Conservation (phyloP, 1,140 invertebrate genomes). For the Drosophila mojavensis region DNA sequence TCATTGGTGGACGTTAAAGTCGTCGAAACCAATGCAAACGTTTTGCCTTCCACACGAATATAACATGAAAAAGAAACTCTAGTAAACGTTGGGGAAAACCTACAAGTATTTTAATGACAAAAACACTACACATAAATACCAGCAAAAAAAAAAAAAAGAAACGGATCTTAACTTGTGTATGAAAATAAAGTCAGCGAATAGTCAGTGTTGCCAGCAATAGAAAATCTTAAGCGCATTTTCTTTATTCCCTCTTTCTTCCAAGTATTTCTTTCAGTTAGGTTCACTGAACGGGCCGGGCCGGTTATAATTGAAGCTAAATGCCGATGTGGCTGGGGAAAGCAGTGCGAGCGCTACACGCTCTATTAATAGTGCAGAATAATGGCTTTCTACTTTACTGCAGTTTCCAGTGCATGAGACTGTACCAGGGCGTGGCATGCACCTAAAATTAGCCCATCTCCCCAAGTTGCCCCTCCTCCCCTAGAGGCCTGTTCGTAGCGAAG, state of each 20-base stretch:
- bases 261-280: slow-evolving; percentile 39
- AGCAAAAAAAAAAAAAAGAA: slow-evolving; percentile 27
- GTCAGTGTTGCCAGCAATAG: slow-evolving; percentile 58
- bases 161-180: slow-evolving; percentile 52
- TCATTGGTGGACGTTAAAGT: slow-evolving; percentile 54
- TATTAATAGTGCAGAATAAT: slow-evolving; percentile 50
- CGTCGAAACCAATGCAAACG: slow-evolving; percentile 68
- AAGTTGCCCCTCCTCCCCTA: neutral
- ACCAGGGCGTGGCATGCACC: slow-evolving; percentile 35
- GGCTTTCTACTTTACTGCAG: slow-evolving; percentile 54
- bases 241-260: slow-evolving; percentile 24
- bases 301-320: slow-evolving; percentile 6
- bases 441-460: slow-evolving; percentile 21
- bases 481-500: neutral
- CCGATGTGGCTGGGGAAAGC: slow-evolving; percentile 54
- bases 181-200: slow-evolving; percentile 63
- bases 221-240: slow-evolving; percentile 27
- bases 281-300: slow-evolving; percentile 48
- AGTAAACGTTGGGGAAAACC: slow-evolving; percentile 31
- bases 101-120: slow-evolving; percentile 61
- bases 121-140: slow-evolving; percentile 31
- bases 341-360: slow-evolving; percentile 28
- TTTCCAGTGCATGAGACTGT: slow-evolving; percentile 48
- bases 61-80: slow-evolving; percentile 34
- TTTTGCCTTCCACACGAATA: slow-evolving; percentile 12